Evolutionary conservation across 1,140 invertebrate species (phyloP), one percentile per base, ranked within the genome.

Genomic region (Whitmania pigra): DNA sequence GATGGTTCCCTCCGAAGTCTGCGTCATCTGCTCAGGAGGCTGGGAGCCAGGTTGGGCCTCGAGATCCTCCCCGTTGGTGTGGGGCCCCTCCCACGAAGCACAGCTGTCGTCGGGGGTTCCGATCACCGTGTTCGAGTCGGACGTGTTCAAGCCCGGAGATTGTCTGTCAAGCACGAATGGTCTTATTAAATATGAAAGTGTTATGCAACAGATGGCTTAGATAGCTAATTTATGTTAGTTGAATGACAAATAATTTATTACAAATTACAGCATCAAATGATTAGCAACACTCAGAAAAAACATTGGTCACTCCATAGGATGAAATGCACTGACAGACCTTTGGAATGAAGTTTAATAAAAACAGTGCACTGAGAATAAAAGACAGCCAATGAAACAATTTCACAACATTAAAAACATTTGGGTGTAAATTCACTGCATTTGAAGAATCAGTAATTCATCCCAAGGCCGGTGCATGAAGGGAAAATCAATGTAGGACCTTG

Each of bases 21-120:
- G 57, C 15, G 20, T 63, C 57, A 13, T 63, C 57, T 22, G 57
- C 29, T 22, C 57, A 1, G 57, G 22, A 3, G 18, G 57, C 9
- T 4, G 22, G 22, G 22, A 18, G 3, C 6, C 29, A 0, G 57
- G 13, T 20, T 25, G 57, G 15, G 22, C 57, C 9, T 63, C 57
- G 9, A 13, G 22, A 2, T 63, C 57, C 22, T 70, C 69, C 53
- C 17, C 53, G 17, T 25, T 53, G 18, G 53, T 20, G 43, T 18
- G n/a, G 25, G 31, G 18, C 3, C 69, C 69, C n/a, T 70, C 69
- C 69, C 69, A 70, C 18, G 69, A 70, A 17, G 49, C n/a, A 53
- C 29, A 25, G 53, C 69, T 70, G 29, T 70, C 69, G 25, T 70
- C 69, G 7, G 67, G 67, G 0, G 69, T 70, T 20, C 69, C 69